Conservation (phyloP, 2,797 vertebrate genomes). For the Euthynnus affinis region DNA sequence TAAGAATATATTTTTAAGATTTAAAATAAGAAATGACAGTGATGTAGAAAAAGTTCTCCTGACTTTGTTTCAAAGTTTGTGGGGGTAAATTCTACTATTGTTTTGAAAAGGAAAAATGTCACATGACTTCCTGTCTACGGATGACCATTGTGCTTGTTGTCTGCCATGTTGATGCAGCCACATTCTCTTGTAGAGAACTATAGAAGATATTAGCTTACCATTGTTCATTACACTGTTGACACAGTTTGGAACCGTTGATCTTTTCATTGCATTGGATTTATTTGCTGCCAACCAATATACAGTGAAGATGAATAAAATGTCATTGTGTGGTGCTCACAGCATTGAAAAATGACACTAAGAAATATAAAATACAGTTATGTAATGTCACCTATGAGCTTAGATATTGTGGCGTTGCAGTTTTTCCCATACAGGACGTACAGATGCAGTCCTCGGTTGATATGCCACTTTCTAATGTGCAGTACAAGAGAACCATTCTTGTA, state of each 20-base stretch:
- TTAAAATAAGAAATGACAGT: no score
- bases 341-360: neutral
- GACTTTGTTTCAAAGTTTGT: no score
- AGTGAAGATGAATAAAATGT: neutral
- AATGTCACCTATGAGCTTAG: accelerated
- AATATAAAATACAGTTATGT: neutral
- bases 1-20: no score
- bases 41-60: no score
- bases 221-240: neutral
- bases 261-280: no score
- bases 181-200: neutral
- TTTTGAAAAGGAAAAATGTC: neutral
- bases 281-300: neutral
- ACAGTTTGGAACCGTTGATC: no score
- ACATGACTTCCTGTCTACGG: no score
- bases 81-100: no score
- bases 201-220: neutral
- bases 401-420: accelerated
- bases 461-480: neutral
- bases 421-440: neutral
- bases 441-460: accelerated
- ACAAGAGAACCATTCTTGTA: accelerated
- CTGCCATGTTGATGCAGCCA: no score
- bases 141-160: no score
- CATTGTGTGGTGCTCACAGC: neutral